Conservation (phyloP, 2,888 invertebrate genomes). For the Napeogenes sylphis region DNA sequence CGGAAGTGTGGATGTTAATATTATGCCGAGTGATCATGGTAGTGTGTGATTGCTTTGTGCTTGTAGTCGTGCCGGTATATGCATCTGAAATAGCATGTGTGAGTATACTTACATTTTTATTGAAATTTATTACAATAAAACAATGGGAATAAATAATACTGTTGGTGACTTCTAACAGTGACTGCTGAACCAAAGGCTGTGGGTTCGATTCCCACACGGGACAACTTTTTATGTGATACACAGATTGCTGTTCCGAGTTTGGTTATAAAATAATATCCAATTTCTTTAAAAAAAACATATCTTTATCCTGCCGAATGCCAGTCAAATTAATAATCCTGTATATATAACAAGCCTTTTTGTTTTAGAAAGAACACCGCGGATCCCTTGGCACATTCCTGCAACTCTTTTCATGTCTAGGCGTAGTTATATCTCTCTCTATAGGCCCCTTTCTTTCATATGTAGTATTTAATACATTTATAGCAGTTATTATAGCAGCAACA, state of each 20-base stretch:
- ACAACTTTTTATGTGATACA: too few species aligned
- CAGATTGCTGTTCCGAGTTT: too few species aligned
- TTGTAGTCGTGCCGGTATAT: not conserved
- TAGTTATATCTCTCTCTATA: constrained; percentile 51
- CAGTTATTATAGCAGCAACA: constrained; percentile 33
- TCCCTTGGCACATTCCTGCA: constrained; percentile 57
- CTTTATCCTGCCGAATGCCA: not conserved
- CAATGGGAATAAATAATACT: constrained; percentile 43
- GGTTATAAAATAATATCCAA: too few species aligned
- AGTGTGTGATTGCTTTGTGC: constrained; percentile 36
- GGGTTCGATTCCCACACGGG: too few species aligned
- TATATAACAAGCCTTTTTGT: constrained; percentile 13
- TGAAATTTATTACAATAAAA: constrained; percentile 35
- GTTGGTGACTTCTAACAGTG: too few species aligned
- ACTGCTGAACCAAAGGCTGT: too few species aligned
- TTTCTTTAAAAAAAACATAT: not conserved
- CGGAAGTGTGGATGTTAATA: constrained; percentile 46
- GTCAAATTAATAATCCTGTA: not conserved
- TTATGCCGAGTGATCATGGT: constrained; percentile 39
- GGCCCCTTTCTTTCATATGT: constrained; percentile 56
- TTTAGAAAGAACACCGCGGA: constrained; percentile 62
- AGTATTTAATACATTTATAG: constrained; percentile 43
- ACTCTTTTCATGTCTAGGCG: constrained; percentile 53
- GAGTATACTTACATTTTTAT: constrained; percentile 23
- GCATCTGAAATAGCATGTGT: constrained; percentile 32